Percentiles rank a stretch among this genome's conserved stretches.
phyloP scores from a whole-genome alignment of 2,113 vertebrate species.

The Hypanus sabinus region DNA sequence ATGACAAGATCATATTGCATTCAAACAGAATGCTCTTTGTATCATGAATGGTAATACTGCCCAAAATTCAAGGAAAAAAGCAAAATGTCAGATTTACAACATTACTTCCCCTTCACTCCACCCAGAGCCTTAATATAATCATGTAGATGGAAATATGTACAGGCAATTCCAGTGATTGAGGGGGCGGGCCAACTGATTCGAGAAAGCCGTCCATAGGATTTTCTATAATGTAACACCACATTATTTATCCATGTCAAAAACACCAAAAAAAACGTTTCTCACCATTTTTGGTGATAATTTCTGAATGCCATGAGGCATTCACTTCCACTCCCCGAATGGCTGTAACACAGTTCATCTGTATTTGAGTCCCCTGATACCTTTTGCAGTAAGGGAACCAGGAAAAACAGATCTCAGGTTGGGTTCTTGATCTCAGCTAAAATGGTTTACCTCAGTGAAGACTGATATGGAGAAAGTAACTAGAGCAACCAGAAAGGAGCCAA shows the following conservation, averaged over 20 bases:
- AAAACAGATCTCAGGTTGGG: background rate
- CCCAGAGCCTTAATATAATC: background rate
- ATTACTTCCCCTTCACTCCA: background rate
- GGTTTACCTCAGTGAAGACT: background rate
- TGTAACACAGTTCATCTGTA: too few relatives aligned
- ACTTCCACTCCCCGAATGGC: too few relatives aligned
- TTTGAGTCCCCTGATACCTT: background rate
- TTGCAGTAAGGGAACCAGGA: background rate
- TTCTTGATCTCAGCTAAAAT: background rate
- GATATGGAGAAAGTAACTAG: background rate
- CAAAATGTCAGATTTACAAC: background rate
- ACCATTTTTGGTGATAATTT: too few relatives aligned
- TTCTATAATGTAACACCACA: too few relatives aligned
- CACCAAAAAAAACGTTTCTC: too few relatives aligned
- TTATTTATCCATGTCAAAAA: too few relatives aligned
- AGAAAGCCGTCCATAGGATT: too few relatives aligned
- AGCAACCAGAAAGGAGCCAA: background rate
- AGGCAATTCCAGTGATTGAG: too few relatives aligned
- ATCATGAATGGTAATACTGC: background rate
- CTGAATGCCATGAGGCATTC: too few relatives aligned
- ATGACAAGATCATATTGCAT: background rate
- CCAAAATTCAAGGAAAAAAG: background rate
- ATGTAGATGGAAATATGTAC: background rate
- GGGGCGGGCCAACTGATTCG: too few relatives aligned
- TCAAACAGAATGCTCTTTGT: background rate